phyloP scores from a whole-genome alignment of 2,113 vertebrate species.

The western clawed frog (Xenopus tropicalis) region UCB_Xtro_10.0 CM004450.2:71592501-71593000 shows the following conservation, averaged over 20 bases:
- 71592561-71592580: constrained; percentile 16
- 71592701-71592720: neutral
- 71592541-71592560: neutral
- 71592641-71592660: constrained; percentile 22
- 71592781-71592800: neutral
- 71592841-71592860: too few relatives aligned
- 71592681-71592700: constrained; percentile 14
- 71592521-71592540: constrained; percentile 29
- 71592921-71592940: too few relatives aligned
- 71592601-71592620: constrained; percentile 4
- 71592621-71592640: constrained; percentile 10
- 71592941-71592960: too few relatives aligned
- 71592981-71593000: too few relatives aligned
- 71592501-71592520: constrained; percentile 16
- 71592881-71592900: too few relatives aligned
- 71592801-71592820: constrained; percentile 16
- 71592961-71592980: too few relatives aligned
- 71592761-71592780: constrained; percentile 21
- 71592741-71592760: constrained; percentile 22
- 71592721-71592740: neutral
- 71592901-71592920: too few relatives aligned
- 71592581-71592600: neutral
- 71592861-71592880: too few relatives aligned
- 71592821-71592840: neutral
- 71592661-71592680: neutral